Conservation (phyloP, 2,888 invertebrate genomes). For the Spisula subtruncata region DNA sequence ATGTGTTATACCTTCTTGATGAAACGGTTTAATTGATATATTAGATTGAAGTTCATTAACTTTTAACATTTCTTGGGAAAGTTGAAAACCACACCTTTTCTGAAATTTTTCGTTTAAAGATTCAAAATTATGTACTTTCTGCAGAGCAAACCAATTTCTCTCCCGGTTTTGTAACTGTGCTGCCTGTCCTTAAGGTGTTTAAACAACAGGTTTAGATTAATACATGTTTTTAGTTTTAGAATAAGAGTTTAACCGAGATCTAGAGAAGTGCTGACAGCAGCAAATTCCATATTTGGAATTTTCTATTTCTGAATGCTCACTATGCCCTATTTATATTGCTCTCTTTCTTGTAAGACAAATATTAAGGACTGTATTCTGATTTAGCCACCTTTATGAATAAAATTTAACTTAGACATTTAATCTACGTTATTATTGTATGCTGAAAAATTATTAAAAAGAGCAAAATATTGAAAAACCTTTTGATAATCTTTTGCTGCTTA, state of each 20-base stretch:
- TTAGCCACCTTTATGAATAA: too few relatives aligned
- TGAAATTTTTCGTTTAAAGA: neutral
- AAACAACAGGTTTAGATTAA: neutral
- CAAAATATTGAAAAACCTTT: too few relatives aligned
- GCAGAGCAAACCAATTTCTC: neutral
- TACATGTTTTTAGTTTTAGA: neutral
- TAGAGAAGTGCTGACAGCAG: neutral
- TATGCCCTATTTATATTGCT: too few relatives aligned
- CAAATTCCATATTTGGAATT: neutral
- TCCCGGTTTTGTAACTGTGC: neutral
- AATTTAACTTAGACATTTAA: too few relatives aligned
- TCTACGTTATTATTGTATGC: too few relatives aligned
- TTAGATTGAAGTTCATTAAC: neutral
- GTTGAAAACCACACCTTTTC: neutral
- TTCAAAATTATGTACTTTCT: neutral
- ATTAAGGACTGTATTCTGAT: too few relatives aligned
- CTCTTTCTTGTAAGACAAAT: too few relatives aligned
- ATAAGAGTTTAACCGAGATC: too few relatives aligned
- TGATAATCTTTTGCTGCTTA: too few relatives aligned
- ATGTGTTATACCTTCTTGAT: too few relatives aligned
- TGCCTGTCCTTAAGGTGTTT: neutral
- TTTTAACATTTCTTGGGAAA: conserved; percentile 4
- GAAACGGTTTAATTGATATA: too few relatives aligned
- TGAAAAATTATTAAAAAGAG: too few relatives aligned
- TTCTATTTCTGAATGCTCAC: neutral